Evolutionary conservation across 2,888 invertebrate genomes (phyloP).

Genomic region (Sympetrum striolatum): DNA sequence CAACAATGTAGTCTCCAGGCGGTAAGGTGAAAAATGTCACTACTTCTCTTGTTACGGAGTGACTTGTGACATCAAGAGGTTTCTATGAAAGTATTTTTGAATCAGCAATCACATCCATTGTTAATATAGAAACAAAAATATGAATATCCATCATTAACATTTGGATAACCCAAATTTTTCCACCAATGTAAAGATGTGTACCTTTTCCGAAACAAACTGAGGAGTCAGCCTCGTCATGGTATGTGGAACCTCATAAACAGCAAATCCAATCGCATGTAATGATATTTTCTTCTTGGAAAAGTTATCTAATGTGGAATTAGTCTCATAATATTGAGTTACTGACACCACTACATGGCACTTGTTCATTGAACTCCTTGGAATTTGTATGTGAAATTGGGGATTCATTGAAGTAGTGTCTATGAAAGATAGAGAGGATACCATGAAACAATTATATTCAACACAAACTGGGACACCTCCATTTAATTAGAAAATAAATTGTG

Average conservation of each 20-base stretch:
- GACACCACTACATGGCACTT: constrained; percentile 78
- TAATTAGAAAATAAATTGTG: no score
- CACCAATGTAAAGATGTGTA: constrained; percentile 51
- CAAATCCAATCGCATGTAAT: constrained; percentile 72
- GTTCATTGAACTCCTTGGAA: constrained; percentile 68
- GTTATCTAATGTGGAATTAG: constrained; percentile 53
- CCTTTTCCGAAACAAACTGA: constrained; percentile 68
- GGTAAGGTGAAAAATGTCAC: constrained; percentile 77
- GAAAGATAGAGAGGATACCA: constrained; percentile 47
- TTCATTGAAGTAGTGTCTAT: constrained; percentile 72
- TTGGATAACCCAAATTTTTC: neutral
- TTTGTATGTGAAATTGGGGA: constrained; percentile 74
- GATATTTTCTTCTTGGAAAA: constrained; percentile 63
- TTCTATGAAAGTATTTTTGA: constrained; percentile 59
- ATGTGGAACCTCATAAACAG: constrained; percentile 73
- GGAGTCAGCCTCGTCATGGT: constrained; percentile 67
- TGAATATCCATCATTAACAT: neutral
- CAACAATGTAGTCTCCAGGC: constrained; percentile 75
- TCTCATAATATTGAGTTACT: constrained; percentile 72
- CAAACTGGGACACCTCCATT: no score
- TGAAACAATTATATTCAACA: neutral
- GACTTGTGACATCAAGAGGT: constrained; percentile 72
- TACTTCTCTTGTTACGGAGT: constrained; percentile 71
- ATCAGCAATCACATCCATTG: neutral
- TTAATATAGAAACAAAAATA: neutral